Evolutionary conservation across 2,888 invertebrate genomes (phyloP), one percentile per base, ranked within the genome.

Genomic region (Eupithecia subumbrata): DNA sequence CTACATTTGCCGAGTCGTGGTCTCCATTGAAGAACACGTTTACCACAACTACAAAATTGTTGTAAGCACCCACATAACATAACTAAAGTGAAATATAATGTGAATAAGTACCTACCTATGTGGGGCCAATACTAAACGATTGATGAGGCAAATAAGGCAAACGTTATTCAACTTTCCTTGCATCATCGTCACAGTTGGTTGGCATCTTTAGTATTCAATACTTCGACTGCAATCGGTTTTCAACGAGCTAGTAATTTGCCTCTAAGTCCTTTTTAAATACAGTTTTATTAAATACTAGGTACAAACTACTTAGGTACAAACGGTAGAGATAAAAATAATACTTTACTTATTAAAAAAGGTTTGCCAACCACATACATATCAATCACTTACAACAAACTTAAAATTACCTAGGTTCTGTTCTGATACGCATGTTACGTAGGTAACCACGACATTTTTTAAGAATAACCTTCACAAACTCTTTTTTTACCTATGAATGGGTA

Each of bases 161-260:
- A 68, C 69, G 60, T 74, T 72, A 70, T 56, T 18, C 69, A 70
- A 74, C 74, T 72, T 72, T 74, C 71, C 69, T 74, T 77, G 72
- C 74, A 72, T 70, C 74, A 77, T 40, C 71, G 76, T 76, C 72
- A 74, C 74, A 72, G 60, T 74, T 69, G 72, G 48, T 60, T 76
- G 48, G 71, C 52, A 63, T 70, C 66, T 63, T 64, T 71, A 71
- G 68, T 40, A 25, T 56, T 70, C 43, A 68, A 40, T 72, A 75
- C 52, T 71, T 52, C 71, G 68, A 40, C 52, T 56, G 40, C 63
- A 30, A 30, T 71, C 43, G 34, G 40, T 60, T 34, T 25, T 63
- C 11, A 70, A 30, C 30, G 7, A 63, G 30, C 30, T 2, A 3
- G 63, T 3, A 63, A 64, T 30, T 22, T 64, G 16, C 18, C 64